Percentiles rank a stretch among this genome's conserved stretches.
phyloP scores from a whole-genome alignment of 2,113 vertebrate species.

The Cephalopholis sonnerati region DNA sequence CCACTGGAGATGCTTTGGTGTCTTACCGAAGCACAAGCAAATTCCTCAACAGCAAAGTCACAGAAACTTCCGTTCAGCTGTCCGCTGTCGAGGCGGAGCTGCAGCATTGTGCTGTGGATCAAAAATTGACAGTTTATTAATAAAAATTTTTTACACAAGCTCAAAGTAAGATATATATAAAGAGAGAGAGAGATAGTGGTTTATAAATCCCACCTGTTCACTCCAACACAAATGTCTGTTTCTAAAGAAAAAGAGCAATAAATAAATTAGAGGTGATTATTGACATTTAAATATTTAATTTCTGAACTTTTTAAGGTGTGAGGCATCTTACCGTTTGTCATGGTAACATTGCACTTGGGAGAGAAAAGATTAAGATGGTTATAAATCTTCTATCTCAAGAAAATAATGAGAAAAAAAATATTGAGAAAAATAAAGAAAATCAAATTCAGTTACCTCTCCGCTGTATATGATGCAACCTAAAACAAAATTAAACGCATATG shows the following conservation, averaged over 20 bases:
- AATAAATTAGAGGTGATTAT: neutral
- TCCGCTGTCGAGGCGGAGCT: slow-evolving; percentile 43
- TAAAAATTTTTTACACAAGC: neutral
- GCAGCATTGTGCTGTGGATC: slow-evolving; percentile 64
- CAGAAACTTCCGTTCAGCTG: slow-evolving; percentile 53
- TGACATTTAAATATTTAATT: neutral
- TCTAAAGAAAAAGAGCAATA: slow-evolving; percentile 58
- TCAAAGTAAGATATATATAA: neutral
- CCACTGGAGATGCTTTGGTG: neutral
- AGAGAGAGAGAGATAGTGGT: neutral
- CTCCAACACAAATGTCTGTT: slow-evolving; percentile 65
- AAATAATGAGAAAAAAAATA: neutral
- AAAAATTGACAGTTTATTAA: neutral
- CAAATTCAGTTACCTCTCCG: slow-evolving; percentile 67
- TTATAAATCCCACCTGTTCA: slow-evolving; percentile 77
- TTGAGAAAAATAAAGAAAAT: neutral
- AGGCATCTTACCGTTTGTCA: slow-evolving; percentile 70
- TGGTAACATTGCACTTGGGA: slow-evolving; percentile 72
- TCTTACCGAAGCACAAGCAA: slow-evolving; percentile 78
- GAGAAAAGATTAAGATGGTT: slow-evolving; percentile 12
- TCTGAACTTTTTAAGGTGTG: too few relatives aligned
- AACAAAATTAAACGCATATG: slow-evolving; percentile 13
- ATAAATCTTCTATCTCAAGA: neutral
- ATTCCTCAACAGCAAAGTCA: slow-evolving; percentile 66
- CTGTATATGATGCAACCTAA: slow-evolving; percentile 77